Conservation (phyloP, 2,888 invertebrate genomes). For the Drosophila colorata region DNA sequence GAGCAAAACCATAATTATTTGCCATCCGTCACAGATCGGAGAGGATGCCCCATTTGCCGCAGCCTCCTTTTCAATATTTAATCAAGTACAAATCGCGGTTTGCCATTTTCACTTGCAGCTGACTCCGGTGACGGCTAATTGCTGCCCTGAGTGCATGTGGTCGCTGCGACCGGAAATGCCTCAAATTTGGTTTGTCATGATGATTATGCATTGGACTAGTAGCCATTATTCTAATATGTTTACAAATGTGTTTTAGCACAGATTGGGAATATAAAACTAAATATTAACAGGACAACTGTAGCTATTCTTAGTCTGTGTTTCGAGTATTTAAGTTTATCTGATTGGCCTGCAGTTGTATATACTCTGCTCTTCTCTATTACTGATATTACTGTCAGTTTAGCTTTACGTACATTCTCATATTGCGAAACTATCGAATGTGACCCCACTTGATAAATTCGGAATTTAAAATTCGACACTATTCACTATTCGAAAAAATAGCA, state of each 20-base stretch:
- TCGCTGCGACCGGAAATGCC: conserved; percentile 19
- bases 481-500: too few species aligned
- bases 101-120: conserved; percentile 28
- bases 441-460: too few species aligned
- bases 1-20: conserved; percentile 61
- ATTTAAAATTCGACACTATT: too few species aligned
- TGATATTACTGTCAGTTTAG: too few species aligned
- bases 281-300: too few species aligned
- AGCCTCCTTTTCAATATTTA: conserved; percentile 57
- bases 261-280: too few species aligned
- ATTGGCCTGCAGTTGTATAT: too few species aligned
- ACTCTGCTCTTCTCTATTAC: too few species aligned
- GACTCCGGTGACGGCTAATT: conserved; percentile 23
- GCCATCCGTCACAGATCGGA: conserved; percentile 19
- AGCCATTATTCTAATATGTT: background rate
- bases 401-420: too few species aligned
- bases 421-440: too few species aligned
- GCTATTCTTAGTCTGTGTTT: too few species aligned
- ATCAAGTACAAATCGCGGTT: conserved; percentile 48
- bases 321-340: too few species aligned
- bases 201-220: background rate
- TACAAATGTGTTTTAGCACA: background rate
- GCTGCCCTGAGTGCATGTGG: conserved; percentile 18
- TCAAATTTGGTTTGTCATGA: conserved; percentile 6
- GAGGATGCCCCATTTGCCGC: conserved; percentile 8